Evolutionary conservation across 92 coral and sea anemone species (phyloP), one percentile per base, ranked within the genome.

Genomic region (Zoanthus sociatus): DNA sequence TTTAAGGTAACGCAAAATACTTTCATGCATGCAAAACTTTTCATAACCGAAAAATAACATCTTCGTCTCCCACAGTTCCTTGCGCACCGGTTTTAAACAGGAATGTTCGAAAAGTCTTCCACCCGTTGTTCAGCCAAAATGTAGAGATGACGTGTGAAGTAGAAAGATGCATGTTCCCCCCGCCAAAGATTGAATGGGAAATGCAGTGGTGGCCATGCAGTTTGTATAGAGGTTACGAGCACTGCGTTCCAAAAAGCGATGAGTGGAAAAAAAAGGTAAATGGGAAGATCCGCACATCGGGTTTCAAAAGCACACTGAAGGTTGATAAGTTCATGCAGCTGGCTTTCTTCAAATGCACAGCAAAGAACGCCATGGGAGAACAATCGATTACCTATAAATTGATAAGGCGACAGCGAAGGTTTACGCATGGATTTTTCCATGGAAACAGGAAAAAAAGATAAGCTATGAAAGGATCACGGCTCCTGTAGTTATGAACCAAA

Each of bases 121-220:
- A 48, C 26, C 74, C 74, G 2, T 20, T 17, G 44, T 9, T 7
- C 20, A 8, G 47, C 5, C 76, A 66, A 44, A 8, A 4, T 7
- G 85, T 81, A 10, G 46, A 66, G 6, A 32, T 81, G 76, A 81
- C 61, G 51, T 81, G 85, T 7, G 58, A 81, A 14, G 64, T 81
- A 1, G 44, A 46, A 50, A 14, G 61, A 30, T 77, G 82, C 15
- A 81, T 67, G 58, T 66, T 64, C 47, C 85, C 85, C 0, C 11
- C 20, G 20, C 85, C 85, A 7, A 67, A 18, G 9, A 18, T 81
- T 73, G 31, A 26, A 31, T 81, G 85, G 85, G 44, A 66, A 46
- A 81, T 81, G 46, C 85, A 81, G 0, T 81, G 85, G 85, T 81
- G 85, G 85, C 85, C 85, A 6, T 81, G 85, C 21, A 1, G 17